Evolutionary conservation across 1,140 invertebrate genomes (phyloP).

Genomic region (Glossosoma conforme): DNA sequence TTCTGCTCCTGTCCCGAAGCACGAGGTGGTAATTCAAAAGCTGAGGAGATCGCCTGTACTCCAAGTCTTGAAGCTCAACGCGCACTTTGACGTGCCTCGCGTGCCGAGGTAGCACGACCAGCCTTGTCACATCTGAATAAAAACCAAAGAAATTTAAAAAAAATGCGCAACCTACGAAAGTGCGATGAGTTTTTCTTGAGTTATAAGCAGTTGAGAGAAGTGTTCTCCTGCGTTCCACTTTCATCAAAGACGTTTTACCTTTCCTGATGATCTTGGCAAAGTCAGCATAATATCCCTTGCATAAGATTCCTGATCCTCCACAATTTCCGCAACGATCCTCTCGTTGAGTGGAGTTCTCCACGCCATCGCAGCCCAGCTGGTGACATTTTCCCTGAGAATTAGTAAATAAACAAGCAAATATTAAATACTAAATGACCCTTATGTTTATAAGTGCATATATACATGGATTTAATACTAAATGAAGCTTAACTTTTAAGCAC

Average conservation of each 20-base stretch:
- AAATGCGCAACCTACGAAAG: not conserved
- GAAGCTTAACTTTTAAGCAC: not conserved
- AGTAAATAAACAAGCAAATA: conserved; percentile 13
- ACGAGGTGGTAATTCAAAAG: conserved; percentile 31
- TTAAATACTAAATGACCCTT: not conserved
- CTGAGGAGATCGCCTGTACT: conserved; percentile 22
- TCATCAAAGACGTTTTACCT: conserved; percentile 40
- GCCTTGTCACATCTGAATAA: conserved; percentile 49
- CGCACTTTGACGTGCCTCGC: conserved; percentile 32
- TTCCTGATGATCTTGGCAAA: conserved; percentile 49
- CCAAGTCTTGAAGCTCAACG: conserved; percentile 9
- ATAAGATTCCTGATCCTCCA: conserved; percentile 59
- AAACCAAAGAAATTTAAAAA: conserved; percentile 6
- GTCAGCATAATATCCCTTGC: conserved; percentile 46
- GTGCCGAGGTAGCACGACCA: conserved; percentile 45
- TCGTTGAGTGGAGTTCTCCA: conserved; percentile 53
- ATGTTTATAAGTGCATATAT: not conserved
- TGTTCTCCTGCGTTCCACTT: too few relatives aligned
- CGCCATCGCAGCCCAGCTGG: conserved; percentile 63
- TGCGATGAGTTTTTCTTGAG: too few relatives aligned
- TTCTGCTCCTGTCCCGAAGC: conserved; percentile 35
- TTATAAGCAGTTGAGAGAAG: too few relatives aligned
- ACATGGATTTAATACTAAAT: not conserved
- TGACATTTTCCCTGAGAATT: conserved; percentile 47
- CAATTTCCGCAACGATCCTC: conserved; percentile 68